These are phyloP conservation scores for Atta texana DNA, from an alignment of 1,140 invertebrate species.

Conservation along the genomic window DNA sequence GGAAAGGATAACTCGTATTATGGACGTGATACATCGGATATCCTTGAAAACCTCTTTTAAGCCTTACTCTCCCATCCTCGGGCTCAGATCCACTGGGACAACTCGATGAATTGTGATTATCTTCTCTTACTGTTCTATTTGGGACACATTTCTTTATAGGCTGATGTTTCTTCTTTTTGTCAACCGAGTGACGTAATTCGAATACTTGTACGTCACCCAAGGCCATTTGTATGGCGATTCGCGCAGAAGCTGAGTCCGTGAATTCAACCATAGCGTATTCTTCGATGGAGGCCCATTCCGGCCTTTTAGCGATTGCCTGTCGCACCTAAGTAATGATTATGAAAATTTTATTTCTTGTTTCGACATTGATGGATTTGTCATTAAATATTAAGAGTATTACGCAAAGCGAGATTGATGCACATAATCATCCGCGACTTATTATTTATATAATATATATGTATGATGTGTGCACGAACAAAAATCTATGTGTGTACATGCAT, in stretches of 20 bases:
- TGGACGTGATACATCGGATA: slow-evolving; percentile 79
- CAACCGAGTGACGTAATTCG: slow-evolving; percentile 85
- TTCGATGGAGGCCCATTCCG: slow-evolving; percentile 91
- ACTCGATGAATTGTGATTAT: slow-evolving; percentile 86
- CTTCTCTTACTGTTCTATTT: slow-evolving; percentile 78
- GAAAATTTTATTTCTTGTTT: slow-evolving; percentile 8
- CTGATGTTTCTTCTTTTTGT: slow-evolving; percentile 82
- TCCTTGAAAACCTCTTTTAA: slow-evolving; percentile 74
- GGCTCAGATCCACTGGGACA: slow-evolving; percentile 90
- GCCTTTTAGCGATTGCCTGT: slow-evolving; percentile 95
- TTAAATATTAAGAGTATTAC: not conserved
- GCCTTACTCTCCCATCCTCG: slow-evolving; percentile 85
- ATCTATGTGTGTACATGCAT: too few species aligned
- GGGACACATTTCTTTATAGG: slow-evolving; percentile 81
- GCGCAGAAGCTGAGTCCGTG: slow-evolving; percentile 93
- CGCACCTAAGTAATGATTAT: slow-evolving; percentile 86
- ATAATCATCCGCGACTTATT: not conserved
- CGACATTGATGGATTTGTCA: not conserved
- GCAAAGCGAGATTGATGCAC: not conserved
- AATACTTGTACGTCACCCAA: slow-evolving; percentile 82
- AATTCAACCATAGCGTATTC: slow-evolving; percentile 96
- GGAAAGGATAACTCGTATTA: slow-evolving; percentile 75
- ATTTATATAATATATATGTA: too few species aligned
- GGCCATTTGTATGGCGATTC: slow-evolving; percentile 90
- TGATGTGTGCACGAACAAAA: too few species aligned